Evolutionary conservation across 2,113 vertebrate species (phyloP).

Genomic region (Ciconia stormi): DNA sequence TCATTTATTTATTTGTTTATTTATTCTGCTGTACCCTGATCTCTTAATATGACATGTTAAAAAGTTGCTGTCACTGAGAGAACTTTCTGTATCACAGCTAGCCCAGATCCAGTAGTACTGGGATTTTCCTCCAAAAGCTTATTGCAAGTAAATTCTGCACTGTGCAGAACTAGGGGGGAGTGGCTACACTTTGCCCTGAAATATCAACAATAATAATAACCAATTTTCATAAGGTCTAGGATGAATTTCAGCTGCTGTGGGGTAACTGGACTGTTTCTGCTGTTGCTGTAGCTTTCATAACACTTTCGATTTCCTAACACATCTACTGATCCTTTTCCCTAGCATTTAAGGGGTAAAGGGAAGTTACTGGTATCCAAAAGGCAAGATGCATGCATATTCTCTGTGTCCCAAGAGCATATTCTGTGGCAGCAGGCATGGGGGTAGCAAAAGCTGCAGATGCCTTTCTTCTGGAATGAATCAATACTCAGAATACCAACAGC

Average conservation of each 20-base stretch:
- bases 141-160: background rate
- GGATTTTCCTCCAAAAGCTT: background rate
- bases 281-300: background rate
- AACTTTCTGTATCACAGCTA: background rate
- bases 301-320: background rate
- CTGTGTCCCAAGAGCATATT: background rate
- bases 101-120: accelerated
- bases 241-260: background rate
- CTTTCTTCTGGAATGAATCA: background rate
- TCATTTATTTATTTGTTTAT: background rate
- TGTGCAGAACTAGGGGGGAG: background rate
- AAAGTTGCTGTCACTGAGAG: background rate
- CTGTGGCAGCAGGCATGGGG: background rate
- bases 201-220: background rate
- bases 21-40: background rate
- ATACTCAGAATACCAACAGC: background rate
- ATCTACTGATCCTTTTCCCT: background rate
- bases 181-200: background rate
- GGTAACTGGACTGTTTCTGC: background rate
- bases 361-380: background rate
- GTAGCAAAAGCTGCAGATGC: background rate
- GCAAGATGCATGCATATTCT: background rate
- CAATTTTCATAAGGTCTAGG: background rate
- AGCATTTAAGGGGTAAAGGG: background rate
- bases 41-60: background rate